phyloP scores from a whole-genome alignment of 2,888 invertebrate genomes.

The Sphinx pinastri region DNA sequence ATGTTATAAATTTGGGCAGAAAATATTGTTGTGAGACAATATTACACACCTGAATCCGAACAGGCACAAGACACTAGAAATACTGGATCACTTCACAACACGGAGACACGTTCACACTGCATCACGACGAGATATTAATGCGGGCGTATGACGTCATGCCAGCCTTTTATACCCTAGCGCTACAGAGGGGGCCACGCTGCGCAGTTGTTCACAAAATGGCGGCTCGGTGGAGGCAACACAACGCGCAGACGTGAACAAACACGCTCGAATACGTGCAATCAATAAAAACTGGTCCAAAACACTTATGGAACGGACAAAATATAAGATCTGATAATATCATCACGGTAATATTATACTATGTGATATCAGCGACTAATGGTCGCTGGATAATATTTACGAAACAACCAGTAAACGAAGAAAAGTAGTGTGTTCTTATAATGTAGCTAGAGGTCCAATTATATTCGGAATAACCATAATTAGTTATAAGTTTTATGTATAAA shows the following conservation, averaged over 20 bases:
- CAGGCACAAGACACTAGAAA: conserved; percentile 69
- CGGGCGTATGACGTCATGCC: conserved; percentile 68
- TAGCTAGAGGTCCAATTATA: too few relatives aligned
- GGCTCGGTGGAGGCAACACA: conserved; percentile 36
- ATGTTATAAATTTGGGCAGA: conserved; percentile 60
- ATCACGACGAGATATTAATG: conserved; percentile 57
- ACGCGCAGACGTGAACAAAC: conserved; percentile 28
- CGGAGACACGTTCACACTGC: conserved; percentile 60
- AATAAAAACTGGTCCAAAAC: conserved; percentile 23
- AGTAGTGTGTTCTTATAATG: too few relatives aligned
- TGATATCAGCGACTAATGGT: too few relatives aligned
- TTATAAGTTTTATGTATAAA: too few relatives aligned
- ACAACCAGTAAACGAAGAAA: too few relatives aligned
- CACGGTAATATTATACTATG: too few relatives aligned
- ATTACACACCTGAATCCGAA: conserved; percentile 81
- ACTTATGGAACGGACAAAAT: not conserved
- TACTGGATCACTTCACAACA: conserved; percentile 67
- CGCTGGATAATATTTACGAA: too few relatives aligned
- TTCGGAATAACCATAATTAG: too few relatives aligned
- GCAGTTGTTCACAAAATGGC: conserved; percentile 73
- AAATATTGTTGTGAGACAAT: conserved; percentile 66
- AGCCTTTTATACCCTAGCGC: conserved; percentile 58
- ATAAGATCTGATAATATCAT: too few relatives aligned
- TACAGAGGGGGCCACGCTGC: conserved; percentile 53
- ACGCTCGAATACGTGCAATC: conserved; percentile 33